Evolutionary conservation across 2,888 invertebrate genomes (phyloP).

Genomic region (Arrhopalites spinosus): DNA sequence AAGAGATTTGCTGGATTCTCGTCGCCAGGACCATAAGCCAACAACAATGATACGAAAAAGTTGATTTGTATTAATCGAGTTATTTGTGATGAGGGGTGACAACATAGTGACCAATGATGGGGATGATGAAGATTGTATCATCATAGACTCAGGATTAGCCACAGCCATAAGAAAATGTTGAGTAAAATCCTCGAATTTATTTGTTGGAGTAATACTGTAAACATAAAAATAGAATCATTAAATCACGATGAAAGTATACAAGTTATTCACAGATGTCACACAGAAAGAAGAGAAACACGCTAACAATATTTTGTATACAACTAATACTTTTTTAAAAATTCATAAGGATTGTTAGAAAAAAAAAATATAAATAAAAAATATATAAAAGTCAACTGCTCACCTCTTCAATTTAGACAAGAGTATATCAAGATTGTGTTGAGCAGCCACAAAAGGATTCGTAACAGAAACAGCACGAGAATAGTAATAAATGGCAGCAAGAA

Average conservation of each 20-base stretch:
- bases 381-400: constrained; percentile 10
- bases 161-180: constrained; percentile 40
- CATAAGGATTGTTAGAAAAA: not conserved
- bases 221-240: not conserved
- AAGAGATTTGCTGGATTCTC: constrained; percentile 41
- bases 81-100: constrained; percentile 45
- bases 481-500: constrained; percentile 79
- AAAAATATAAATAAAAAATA: not conserved
- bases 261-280: too few species aligned
- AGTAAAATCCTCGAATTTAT: constrained; percentile 41
- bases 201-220: constrained; percentile 17
- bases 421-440: constrained; percentile 72
- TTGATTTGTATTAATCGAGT: constrained; percentile 47
- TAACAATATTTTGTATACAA: too few species aligned
- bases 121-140: not conserved
- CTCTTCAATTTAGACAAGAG: constrained; percentile 36
- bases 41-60: constrained; percentile 52
- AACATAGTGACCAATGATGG: constrained; percentile 39
- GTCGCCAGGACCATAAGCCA: constrained; percentile 52
- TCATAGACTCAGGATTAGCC: constrained; percentile 23
- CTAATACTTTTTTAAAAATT: not conserved
- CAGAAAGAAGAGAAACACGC: too few species aligned
- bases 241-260: not conserved
- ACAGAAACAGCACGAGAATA: constrained; percentile 83
- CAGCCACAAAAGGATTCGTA: constrained; percentile 83